Evolutionary conservation across 2,888 invertebrate genomes (phyloP), one percentile per base, ranked within the genome.

Genomic region (Ypsolopha sequella): DNA sequence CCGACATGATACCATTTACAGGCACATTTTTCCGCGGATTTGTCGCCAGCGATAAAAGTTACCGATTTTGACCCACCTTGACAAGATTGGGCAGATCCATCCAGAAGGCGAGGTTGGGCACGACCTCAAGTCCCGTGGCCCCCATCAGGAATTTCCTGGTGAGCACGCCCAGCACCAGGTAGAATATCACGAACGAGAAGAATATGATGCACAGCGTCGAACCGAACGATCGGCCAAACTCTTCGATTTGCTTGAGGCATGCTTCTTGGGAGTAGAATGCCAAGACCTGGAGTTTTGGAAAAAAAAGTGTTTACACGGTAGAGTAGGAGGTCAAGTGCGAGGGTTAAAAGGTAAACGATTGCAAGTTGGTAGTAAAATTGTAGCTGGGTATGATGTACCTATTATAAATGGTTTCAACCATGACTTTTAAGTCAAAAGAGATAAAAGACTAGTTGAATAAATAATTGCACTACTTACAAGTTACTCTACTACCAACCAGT

Each of bases 61-160:
- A 24, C 4, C 2, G 24, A 24, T 24, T 24, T 39, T 39, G 39
- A 68, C 79, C 84, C 81, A 93, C 93, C 78, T 82, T 89, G 36
- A 93, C 89, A 60, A 93, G 86, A 57, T 87, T 85, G 3, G 93
- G 93, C 55, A 94, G 72, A 53, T 91, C 91, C 7, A 76, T 76
- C 94, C 94, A 94, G 72, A 94, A 93, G 51, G 88, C 89, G 53
- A 91, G 78, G 72, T 94, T 92, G 0, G 94, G 94, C 60, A 94
- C 86, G 61, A 93, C 87, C 78, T 94, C 93, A 54, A 88, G 73
- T 1, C 94, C 93, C 43, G 90, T 88, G 0, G 93, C 93, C 35
- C 93, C 93, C 72, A 92, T 88, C 41, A 92, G 73, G 65, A 90
- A 89, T 66, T 90, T 91, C 66, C 91, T 88, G 1, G 90, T 86